phyloP scores from a whole-genome alignment of 2,113 vertebrate genomes.

The Laticauda colubrina region DNA sequence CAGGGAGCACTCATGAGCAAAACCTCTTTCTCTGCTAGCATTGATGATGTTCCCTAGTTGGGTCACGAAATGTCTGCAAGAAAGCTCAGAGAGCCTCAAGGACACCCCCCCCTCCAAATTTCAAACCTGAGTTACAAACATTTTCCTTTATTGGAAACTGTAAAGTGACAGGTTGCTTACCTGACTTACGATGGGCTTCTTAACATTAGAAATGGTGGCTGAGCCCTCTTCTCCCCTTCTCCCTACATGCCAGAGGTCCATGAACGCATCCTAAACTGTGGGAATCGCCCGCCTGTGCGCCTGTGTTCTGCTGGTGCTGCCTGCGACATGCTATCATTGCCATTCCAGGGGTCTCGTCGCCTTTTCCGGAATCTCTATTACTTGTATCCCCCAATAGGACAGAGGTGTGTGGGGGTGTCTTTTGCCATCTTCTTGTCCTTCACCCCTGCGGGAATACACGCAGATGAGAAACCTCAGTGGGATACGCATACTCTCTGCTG shows the following conservation, averaged over 20 bases:
- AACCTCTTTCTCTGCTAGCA: too few species aligned
- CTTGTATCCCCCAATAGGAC: background rate
- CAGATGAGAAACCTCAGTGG: background rate
- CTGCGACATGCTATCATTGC: background rate
- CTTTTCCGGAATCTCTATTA: background rate
- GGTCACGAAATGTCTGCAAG: too few species aligned
- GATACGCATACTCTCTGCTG: background rate
- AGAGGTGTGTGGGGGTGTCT: background rate
- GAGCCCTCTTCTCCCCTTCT: background rate
- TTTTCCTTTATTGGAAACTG: too few species aligned
- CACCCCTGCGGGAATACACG: background rate
- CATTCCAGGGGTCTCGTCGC: background rate
- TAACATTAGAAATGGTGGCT: background rate
- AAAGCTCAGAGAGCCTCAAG: too few species aligned
- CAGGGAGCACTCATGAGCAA: too few species aligned
- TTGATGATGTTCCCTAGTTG: too few species aligned
- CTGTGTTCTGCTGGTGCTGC: background rate
- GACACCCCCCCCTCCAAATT: too few species aligned
- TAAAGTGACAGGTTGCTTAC: background rate
- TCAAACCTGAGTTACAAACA: too few species aligned
- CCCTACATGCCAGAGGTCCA: background rate
- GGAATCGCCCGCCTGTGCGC: too few species aligned
- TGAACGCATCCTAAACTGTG: background rate
- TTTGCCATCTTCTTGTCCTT: background rate
- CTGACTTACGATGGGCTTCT: background rate